phyloP scores from a whole-genome alignment of 2,888 invertebrate genomes.

The Asteroscopus sphinx region DNA sequence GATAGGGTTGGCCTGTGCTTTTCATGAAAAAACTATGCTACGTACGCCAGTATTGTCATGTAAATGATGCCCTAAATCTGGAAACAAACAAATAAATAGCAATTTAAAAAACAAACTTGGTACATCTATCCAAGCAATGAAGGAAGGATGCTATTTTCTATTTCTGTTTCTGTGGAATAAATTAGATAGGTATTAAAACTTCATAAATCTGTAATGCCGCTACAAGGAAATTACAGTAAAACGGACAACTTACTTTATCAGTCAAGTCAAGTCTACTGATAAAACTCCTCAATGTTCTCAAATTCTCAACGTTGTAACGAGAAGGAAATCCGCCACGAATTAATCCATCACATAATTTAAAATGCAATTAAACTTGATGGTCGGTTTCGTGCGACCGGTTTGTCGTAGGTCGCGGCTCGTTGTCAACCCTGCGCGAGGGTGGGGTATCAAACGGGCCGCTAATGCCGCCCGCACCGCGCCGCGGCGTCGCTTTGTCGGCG shows the following conservation, averaged over 20 bases:
- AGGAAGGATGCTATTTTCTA: no score
- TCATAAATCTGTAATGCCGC: not conserved
- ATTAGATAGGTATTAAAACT: no score
- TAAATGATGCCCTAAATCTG: no score
- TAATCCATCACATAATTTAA: conserved; percentile 58
- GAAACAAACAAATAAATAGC: no score
- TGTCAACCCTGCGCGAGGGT: conserved; percentile 79
- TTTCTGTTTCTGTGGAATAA: no score
- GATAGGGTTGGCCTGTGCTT: conserved; percentile 70
- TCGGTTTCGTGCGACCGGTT: conserved; percentile 59
- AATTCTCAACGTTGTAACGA: conserved; percentile 26
- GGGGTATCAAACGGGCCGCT: conserved; percentile 86
- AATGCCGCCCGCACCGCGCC: conserved; percentile 86
- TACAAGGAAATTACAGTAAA: not conserved
- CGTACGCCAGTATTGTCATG: not conserved
- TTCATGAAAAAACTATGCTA: not conserved
- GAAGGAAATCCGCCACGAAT: conserved; percentile 40
- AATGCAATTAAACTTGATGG: conserved; percentile 68
- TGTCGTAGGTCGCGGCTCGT: conserved; percentile 71
- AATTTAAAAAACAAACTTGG: no score
- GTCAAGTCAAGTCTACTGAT: conserved; percentile 18
- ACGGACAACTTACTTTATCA: conserved; percentile 13
- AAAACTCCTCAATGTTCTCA: conserved; percentile 21
- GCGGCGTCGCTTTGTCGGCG: conserved; percentile 87
- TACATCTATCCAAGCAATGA: no score